phyloP scores from a whole-genome alignment of 2,888 invertebrate genomes.

The Brenthis ino region DNA sequence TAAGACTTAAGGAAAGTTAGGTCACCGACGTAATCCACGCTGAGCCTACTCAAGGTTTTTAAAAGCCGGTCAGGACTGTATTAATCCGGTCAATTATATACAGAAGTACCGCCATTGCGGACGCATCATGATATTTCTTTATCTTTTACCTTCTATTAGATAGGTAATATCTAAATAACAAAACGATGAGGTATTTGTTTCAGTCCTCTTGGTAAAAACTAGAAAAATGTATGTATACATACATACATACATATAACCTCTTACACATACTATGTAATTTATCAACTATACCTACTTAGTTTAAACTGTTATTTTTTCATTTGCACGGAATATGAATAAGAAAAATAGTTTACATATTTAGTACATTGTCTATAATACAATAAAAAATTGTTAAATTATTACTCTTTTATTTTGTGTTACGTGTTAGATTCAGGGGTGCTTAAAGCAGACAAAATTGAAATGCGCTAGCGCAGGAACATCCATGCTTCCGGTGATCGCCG shows the following conservation, averaged over 20 bases:
- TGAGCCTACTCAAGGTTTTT: slow-evolving; percentile 24
- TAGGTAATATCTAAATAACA: not conserved
- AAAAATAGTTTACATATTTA: no score
- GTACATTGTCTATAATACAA: no score
- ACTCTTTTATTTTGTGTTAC: not conserved
- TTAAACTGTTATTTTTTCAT: no score
- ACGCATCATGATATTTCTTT: no score
- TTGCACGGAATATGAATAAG: no score
- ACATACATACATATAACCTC: no score
- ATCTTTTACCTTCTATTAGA: not conserved
- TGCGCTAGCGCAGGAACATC: slow-evolving; percentile 63
- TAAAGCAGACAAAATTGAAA: slow-evolving; percentile 38
- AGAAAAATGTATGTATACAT: no score
- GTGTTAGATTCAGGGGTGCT: slow-evolving; percentile 37
- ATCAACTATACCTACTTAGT: no score
- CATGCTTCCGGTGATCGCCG: slow-evolving; percentile 67
- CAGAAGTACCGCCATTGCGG: not conserved
- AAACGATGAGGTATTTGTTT: no score
- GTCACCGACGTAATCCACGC: slow-evolving; percentile 20
- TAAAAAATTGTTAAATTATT: no score
- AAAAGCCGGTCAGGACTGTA: slow-evolving; percentile 18
- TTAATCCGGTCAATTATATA: slow-evolving; percentile 9
- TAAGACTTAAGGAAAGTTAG: slow-evolving; percentile 12
- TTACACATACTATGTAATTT: no score
- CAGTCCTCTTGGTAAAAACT: no score